These are phyloP conservation scores for Atopsyche davidsoni DNA, from an alignment of 1,140 invertebrate genomes.

Conservation along the genomic window DNA sequence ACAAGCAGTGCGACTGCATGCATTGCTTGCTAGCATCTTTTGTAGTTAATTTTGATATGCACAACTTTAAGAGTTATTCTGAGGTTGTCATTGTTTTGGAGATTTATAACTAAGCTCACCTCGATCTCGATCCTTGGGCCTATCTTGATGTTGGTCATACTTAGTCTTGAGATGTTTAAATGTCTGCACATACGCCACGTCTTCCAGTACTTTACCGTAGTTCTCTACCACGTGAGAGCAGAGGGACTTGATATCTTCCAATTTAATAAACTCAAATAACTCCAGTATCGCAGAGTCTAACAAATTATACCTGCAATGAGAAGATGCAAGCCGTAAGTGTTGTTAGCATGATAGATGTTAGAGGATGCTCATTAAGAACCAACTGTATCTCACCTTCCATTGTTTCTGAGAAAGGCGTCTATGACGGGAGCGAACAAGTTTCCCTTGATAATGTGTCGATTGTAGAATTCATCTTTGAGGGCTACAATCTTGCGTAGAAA, in stretches of 20 bases:
- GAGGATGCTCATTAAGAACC: not conserved
- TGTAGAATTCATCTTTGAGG: slow-evolving; percentile 98
- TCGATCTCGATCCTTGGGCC: slow-evolving; percentile 77
- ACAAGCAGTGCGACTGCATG: no score
- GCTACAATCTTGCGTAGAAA: slow-evolving; percentile 97
- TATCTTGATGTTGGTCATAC: slow-evolving; percentile 93
- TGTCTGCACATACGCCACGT: slow-evolving; percentile 94
- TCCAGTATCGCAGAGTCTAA: slow-evolving; percentile 98
- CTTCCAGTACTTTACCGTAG: slow-evolving; percentile 88
- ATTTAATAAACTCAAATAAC: slow-evolving; percentile 98
- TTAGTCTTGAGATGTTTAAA: slow-evolving; percentile 87
- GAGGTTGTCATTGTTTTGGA: not conserved
- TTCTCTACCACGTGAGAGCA: slow-evolving; percentile 92
- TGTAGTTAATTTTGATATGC: not conserved
- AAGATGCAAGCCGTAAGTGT: not conserved
- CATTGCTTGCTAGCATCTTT: no score
- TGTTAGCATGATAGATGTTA: not conserved
- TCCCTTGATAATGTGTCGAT: slow-evolving; percentile 90
- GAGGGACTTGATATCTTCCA: slow-evolving; percentile 93
- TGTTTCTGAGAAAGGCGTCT: slow-evolving; percentile 93
- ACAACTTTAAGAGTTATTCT: not conserved
- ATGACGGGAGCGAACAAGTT: slow-evolving; percentile 94
- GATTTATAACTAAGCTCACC: slow-evolving; percentile 45
- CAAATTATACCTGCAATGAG: slow-evolving; percentile 82
- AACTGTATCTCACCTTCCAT: slow-evolving; percentile 57